phyloP scores from a whole-genome alignment of 2,113 vertebrate species.

The Lipotes vexillifer region DNA sequence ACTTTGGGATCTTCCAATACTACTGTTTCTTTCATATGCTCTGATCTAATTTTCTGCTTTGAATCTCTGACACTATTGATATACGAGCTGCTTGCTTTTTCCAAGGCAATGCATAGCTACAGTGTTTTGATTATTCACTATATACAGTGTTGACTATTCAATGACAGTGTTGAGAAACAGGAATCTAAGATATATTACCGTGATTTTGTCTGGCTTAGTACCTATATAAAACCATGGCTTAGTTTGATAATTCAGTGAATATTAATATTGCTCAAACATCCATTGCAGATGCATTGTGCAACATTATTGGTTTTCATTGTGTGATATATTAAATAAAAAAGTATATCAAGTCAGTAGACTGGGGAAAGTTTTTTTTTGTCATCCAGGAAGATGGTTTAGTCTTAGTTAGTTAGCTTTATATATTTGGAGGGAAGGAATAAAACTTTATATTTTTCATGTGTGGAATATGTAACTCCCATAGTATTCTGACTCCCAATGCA shows the following conservation, averaged over 20 bases:
- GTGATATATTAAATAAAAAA: neutral
- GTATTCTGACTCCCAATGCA: neutral
- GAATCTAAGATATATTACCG: neutral
- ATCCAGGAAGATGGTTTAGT: neutral
- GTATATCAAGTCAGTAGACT: neutral
- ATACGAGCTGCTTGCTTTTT: neutral
- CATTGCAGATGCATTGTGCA: neutral
- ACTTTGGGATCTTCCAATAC: neutral
- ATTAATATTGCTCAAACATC: neutral
- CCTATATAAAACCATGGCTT: neutral
- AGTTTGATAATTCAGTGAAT: constrained; percentile 14
- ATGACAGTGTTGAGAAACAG: neutral
- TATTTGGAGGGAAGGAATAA: neutral
- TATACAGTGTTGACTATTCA: neutral
- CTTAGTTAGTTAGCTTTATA: neutral
- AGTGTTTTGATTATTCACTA: neutral
- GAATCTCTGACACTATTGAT: constrained; percentile 1
- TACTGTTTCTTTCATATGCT: neutral
- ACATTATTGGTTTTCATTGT: neutral
- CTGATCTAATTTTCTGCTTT: neutral
- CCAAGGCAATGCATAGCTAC: neutral
- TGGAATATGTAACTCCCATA: neutral
- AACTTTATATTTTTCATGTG: neutral
- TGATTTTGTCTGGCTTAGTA: neutral
- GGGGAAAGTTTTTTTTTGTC: neutral